phyloP scores from a whole-genome alignment of 2,888 invertebrate species.

The Sthenelais limicola region DNA sequence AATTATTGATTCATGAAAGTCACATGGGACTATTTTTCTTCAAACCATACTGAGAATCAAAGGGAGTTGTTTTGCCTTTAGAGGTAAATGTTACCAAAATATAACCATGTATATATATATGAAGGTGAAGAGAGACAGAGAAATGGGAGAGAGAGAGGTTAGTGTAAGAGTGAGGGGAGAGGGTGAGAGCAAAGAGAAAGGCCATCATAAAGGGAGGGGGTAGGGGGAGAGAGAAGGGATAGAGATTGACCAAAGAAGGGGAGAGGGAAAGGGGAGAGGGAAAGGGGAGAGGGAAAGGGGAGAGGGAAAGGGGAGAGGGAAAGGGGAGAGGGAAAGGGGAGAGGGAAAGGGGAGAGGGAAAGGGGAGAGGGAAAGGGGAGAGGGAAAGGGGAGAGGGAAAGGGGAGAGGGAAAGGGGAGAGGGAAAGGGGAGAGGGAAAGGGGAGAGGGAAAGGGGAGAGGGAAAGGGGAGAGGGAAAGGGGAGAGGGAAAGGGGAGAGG shows the following conservation, averaged over 20 bases:
- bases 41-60: too few species aligned
- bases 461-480: slow-evolving; percentile 1
- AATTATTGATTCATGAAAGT: too few species aligned
- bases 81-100: too few species aligned
- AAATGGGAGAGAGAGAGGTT: too few species aligned
- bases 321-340: background rate
- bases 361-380: slow-evolving; percentile 6
- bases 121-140: too few species aligned
- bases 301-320: background rate
- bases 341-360: slow-evolving; percentile 4
- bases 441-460: slow-evolving; percentile 8
- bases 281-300: background rate
- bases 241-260: background rate
- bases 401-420: slow-evolving; percentile 44
- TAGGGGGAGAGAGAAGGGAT: too few species aligned
- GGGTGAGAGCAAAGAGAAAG: too few species aligned
- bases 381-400: slow-evolving; percentile 41
- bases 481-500: background rate
- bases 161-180: too few species aligned
- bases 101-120: too few species aligned
- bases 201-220: too few species aligned
- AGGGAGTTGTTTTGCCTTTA: too few species aligned
- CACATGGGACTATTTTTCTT: too few species aligned
- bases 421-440: slow-evolving; percentile 44
- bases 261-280: background rate